Evolutionary conservation across 2,113 vertebrate species (phyloP).

Genomic region (Nothocercus julius): DNA sequence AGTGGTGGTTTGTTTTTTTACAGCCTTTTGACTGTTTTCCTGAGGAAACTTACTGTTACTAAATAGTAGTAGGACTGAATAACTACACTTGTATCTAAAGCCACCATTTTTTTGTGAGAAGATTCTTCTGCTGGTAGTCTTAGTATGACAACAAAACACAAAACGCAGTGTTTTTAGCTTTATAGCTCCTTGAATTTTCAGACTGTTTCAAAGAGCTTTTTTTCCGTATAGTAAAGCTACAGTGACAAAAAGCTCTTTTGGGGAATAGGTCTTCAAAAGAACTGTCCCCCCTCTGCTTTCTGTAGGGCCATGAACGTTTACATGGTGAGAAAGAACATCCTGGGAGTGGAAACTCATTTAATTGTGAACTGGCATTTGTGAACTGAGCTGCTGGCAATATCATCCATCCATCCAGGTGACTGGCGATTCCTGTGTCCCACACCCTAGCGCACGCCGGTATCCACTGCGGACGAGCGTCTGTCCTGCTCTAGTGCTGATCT

Average conservation of each 20-base stretch:
- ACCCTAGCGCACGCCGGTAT: neutral
- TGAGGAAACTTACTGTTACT: slow-evolving; percentile 58
- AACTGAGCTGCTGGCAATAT: slow-evolving; percentile 18
- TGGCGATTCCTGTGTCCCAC: neutral
- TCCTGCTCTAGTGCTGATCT: slow-evolving; percentile 19
- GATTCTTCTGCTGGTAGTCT: slow-evolving; percentile 12
- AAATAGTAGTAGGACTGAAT: slow-evolving; percentile 25
- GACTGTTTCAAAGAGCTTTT: slow-evolving; percentile 58
- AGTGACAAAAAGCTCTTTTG: slow-evolving; percentile 39
- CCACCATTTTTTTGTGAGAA: slow-evolving; percentile 48
- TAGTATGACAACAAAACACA: neutral
- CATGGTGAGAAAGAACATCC: slow-evolving; percentile 14
- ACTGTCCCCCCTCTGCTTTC: slow-evolving; percentile 27
- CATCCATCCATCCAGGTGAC: neutral
- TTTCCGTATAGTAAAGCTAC: slow-evolving; percentile 20
- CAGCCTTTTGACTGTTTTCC: slow-evolving; percentile 51
- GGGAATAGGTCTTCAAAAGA: slow-evolving; percentile 18
- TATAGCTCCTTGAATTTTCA: slow-evolving; percentile 56
- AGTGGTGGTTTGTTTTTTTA: slow-evolving; percentile 61
- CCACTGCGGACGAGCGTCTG: neutral
- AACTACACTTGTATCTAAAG: slow-evolving; percentile 42
- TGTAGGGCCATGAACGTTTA: slow-evolving; percentile 28
- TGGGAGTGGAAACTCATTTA: slow-evolving; percentile 12
- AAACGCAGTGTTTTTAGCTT: slow-evolving; percentile 57
- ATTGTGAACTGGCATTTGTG: neutral